A percentile compares a stretch with the other conserved stretches of the same genome.
These are phyloP conservation scores for Tupaia chinensis DNA, from an alignment of 2,113 vertebrate species.

Conservation along the genomic window DNA sequence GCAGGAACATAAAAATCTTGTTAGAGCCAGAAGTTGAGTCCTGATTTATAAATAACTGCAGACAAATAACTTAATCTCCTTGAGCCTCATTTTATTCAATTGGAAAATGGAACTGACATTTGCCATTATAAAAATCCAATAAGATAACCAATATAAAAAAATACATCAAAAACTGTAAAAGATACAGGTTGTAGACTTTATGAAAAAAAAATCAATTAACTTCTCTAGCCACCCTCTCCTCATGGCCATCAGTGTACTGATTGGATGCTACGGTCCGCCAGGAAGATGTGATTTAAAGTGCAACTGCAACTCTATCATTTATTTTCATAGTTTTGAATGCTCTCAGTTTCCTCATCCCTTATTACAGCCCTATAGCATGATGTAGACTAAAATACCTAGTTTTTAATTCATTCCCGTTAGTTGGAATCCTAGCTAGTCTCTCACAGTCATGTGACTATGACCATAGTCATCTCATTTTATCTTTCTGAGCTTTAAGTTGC, in stretches of 20 bases:
- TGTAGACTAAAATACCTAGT: not conserved
- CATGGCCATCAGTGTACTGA: not conserved
- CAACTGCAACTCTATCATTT: not conserved
- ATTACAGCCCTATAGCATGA: not conserved
- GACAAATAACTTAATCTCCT: not conserved
- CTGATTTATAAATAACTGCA: not conserved
- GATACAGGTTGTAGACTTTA: not conserved
- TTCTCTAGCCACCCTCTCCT: not conserved
- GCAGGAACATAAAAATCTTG: not conserved
- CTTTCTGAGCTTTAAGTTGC: not conserved
- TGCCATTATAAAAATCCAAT: not conserved
- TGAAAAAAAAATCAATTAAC: not conserved
- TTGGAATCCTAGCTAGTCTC: not conserved
- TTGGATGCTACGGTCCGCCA: not conserved
- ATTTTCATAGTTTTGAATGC: not conserved
- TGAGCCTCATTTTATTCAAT: not conserved
- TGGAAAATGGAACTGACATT: not conserved
- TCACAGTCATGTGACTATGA: not conserved
- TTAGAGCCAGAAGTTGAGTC: not conserved
- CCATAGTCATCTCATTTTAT: not conserved
- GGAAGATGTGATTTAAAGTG: not conserved
- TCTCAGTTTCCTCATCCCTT: not conserved
- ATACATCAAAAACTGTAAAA: not conserved
- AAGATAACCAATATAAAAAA: not conserved
- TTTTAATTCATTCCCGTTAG: not conserved